Percentiles rank a stretch among this genome's conserved stretches.
These are phyloP conservation scores for Rhizomys pruinosus DNA, from an alignment of 2,113 vertebrate species.

Conservation along the genomic window DNA sequence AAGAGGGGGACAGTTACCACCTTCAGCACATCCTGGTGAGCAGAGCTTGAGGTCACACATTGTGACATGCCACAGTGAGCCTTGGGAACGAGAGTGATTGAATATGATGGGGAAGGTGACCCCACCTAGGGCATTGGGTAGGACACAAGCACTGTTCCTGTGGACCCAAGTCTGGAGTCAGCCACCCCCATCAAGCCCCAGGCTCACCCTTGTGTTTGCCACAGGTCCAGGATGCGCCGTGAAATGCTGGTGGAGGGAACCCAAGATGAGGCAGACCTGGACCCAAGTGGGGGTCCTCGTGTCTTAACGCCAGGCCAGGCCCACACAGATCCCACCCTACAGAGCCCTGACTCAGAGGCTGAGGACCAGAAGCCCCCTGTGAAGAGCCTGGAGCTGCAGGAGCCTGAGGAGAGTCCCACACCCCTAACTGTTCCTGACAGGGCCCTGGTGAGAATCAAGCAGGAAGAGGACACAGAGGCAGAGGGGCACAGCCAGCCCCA, in stretches of 20 bases:
- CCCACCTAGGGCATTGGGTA: not conserved
- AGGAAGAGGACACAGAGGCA: slow-evolving; percentile 78
- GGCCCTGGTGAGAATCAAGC: slow-evolving; percentile 89
- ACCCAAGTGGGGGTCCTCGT: slow-evolving; percentile 84
- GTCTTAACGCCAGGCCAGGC: slow-evolving; percentile 57
- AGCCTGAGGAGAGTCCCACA: slow-evolving; percentile 43
- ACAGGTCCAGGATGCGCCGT: slow-evolving; percentile 98
- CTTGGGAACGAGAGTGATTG: not conserved
- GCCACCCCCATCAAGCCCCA: not conserved
- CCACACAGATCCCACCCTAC: slow-evolving; percentile 82
- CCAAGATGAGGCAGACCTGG: slow-evolving; percentile 93
- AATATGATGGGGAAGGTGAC: not conserved
- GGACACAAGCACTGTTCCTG: not conserved
- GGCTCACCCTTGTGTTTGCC: slow-evolving; percentile 46
- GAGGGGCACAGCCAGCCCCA: slow-evolving; percentile 68
- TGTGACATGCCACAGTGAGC: not conserved
- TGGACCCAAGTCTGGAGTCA: not conserved
- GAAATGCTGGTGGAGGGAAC: slow-evolving; percentile 96
- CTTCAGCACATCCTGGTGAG: not conserved
- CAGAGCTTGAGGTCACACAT: not conserved
- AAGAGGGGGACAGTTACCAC: not conserved
- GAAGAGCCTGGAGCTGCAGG: slow-evolving; percentile 74
- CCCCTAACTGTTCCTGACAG: slow-evolving; percentile 69
- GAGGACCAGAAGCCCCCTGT: slow-evolving; percentile 90
- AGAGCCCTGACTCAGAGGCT: slow-evolving; percentile 90